phyloP scores from a whole-genome alignment of 2,888 invertebrate genomes.

The Diogma glabrata region DNA sequence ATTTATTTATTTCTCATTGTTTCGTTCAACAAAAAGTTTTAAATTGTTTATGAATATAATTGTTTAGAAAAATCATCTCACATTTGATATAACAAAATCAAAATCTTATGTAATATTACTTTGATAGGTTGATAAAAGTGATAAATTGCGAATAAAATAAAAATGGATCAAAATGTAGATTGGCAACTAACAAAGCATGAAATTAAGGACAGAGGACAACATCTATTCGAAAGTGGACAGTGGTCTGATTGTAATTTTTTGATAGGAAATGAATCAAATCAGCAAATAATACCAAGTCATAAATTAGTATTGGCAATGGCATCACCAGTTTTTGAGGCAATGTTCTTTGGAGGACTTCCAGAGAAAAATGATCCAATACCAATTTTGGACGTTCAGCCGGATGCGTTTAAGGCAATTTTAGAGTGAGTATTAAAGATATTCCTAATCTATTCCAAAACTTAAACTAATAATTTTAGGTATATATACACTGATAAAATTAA shows the following conservation, averaged over 20 bases:
- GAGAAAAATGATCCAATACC: constrained; percentile 66
- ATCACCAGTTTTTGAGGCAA: constrained; percentile 78
- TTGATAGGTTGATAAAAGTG: too few species aligned
- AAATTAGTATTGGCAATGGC: constrained; percentile 75
- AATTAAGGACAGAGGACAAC: constrained; percentile 59
- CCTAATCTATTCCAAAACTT: neutral
- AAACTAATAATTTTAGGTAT: constrained; percentile 42
- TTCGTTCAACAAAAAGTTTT: too few species aligned
- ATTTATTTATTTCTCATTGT: too few species aligned
- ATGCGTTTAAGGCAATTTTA: constrained; percentile 69
- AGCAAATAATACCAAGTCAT: constrained; percentile 61
- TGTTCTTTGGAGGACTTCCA: constrained; percentile 77
- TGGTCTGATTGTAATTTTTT: constrained; percentile 78
- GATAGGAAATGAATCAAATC: constrained; percentile 66
- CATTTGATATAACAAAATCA: too few species aligned
- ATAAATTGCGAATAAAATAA: too few species aligned
- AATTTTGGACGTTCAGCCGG: constrained; percentile 74
- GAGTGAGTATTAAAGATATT: constrained; percentile 44
- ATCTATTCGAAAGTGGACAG: constrained; percentile 64
- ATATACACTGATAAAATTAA: constrained; percentile 74
- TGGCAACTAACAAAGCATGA: constrained; percentile 66
- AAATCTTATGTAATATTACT: too few species aligned
- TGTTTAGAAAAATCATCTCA: too few species aligned
- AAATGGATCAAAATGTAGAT: constrained; percentile 50
- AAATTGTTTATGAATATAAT: too few species aligned